These are phyloP conservation scores for Synanthedon vespiformis DNA, from an alignment of 2,888 invertebrate species.

Conservation along the genomic window DNA sequence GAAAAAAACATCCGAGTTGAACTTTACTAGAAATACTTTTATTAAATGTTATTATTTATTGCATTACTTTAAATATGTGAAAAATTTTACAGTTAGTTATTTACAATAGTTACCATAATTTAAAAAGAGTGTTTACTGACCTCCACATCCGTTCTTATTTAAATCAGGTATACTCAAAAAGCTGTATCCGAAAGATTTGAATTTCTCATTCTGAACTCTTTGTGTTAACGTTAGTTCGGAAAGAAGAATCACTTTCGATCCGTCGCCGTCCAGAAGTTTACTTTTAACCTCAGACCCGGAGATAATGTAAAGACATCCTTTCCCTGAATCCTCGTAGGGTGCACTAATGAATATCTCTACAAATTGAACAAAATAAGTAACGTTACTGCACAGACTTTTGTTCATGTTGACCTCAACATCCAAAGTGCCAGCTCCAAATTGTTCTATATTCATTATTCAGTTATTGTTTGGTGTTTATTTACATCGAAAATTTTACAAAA, in stretches of 20 bases:
- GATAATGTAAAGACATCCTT: conserved; percentile 37
- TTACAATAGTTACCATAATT: not conserved
- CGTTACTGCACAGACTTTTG: no score
- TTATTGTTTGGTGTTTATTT: no score
- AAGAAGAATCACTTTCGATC: conserved; percentile 10
- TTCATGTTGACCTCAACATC: no score
- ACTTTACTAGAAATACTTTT: not conserved
- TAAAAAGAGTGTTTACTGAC: not conserved
- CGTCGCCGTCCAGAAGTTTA: conserved; percentile 6
- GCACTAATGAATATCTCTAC: conserved; percentile 48
- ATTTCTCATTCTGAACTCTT: conserved; percentile 15
- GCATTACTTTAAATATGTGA: not conserved
- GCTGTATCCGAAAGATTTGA: conserved; percentile 31
- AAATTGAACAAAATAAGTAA: conserved; percentile 6
- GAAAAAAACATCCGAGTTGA: no score
- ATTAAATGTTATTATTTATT: not conserved
- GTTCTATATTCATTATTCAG: no score
- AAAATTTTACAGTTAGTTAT: not conserved
- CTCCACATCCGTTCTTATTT: conserved; percentile 17
- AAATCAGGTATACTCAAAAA: conserved; percentile 30
- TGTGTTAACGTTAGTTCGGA: conserved; percentile 23
- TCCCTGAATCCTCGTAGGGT: conserved; percentile 31
- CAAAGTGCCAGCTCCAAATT: no score
- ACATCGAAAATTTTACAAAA: no score
- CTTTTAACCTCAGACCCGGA: conserved; percentile 30